Percentiles rank a stretch among this genome's conserved stretches.
Conservation (phyloP, 2,888 invertebrate genomes). For the Terebella lapidaria region DNA sequence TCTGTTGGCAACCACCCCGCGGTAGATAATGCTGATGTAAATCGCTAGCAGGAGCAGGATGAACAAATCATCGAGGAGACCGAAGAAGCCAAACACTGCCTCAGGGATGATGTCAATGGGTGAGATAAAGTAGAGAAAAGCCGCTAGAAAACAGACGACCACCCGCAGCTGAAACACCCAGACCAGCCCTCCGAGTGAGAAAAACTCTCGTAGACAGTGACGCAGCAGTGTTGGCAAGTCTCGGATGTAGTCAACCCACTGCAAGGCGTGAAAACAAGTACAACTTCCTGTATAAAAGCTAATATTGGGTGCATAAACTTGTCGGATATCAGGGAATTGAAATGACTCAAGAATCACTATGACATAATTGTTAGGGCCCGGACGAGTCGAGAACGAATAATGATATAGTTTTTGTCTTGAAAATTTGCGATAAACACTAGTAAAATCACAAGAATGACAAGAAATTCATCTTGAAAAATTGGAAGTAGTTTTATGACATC, state of each 20-base stretch:
- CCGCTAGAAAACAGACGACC: slow-evolving; percentile 53
- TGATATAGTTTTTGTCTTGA: no score
- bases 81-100: slow-evolving; percentile 58
- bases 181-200: slow-evolving; percentile 55
- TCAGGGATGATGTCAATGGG: slow-evolving; percentile 60
- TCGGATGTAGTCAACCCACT: slow-evolving; percentile 56
- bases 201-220: slow-evolving; percentile 56
- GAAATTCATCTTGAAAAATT: no score
- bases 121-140: slow-evolving; percentile 55
- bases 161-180: slow-evolving; percentile 57
- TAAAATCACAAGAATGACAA: no score
- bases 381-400: no score
- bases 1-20: not conserved
- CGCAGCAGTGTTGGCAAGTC: slow-evolving; percentile 58
- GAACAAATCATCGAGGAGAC: slow-evolving; percentile 60
- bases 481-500: no score
- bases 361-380: no score
- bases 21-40: slow-evolving; percentile 25
- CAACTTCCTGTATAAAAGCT: no score
- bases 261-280: slow-evolving; percentile 28
- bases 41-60: slow-evolving; percentile 54
- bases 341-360: no score
- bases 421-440: no score
- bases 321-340: no score
- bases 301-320: no score